Evolutionary conservation across 2,888 invertebrate species (phyloP), one percentile per base, ranked within the genome.

Genomic region (Cataglyphis albicans): DNA sequence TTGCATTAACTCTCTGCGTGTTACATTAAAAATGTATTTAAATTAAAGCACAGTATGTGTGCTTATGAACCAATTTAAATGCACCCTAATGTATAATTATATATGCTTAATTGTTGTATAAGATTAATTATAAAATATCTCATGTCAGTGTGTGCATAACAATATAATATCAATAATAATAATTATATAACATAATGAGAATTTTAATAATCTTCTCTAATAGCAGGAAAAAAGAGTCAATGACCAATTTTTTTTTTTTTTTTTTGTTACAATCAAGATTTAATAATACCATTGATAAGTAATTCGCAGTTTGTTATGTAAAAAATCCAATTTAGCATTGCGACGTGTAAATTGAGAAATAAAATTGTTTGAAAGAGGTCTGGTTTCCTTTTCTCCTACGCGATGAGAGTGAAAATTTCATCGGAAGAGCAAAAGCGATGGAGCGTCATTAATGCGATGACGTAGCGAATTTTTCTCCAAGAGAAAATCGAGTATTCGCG

Each of bases 331-430:
- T 55, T 55, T 25, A 76, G 55, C 25, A 57, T 59, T n/a, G 32
- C 15, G 21, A 25, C 18, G n/a, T 59, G 44, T 32, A 59, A 41
- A 78, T 59, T 44, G 78, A 59, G 44, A 44, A 78, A 70, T 70
- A 59, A 70, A 70, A 59, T 38, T 5, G 15, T 6, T 38, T 68
- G 68, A 32, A 76, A 57, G 38, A 10, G 32, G 59, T 12, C 18
- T n/a, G 35, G 18, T 52, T 52, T 52, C n/a, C 59, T 70, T 12
- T 76, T 74, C 18, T 59, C 44, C 44, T 70, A n/a, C 7, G 6
- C 57, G 59, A 44, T 70, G 35, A 78, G 29, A 78, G 78, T 70
- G 44, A 78, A 70, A 78, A 70, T 63, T 61, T 57, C 61, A 32
- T 55, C 29, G 21, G 65, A n/a, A 25, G 32, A 70, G 52, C 44